These are phyloP conservation scores for Alviniconcha strummeri DNA, from an alignment of 2,888 invertebrate species.

Conservation along the genomic window DNA sequence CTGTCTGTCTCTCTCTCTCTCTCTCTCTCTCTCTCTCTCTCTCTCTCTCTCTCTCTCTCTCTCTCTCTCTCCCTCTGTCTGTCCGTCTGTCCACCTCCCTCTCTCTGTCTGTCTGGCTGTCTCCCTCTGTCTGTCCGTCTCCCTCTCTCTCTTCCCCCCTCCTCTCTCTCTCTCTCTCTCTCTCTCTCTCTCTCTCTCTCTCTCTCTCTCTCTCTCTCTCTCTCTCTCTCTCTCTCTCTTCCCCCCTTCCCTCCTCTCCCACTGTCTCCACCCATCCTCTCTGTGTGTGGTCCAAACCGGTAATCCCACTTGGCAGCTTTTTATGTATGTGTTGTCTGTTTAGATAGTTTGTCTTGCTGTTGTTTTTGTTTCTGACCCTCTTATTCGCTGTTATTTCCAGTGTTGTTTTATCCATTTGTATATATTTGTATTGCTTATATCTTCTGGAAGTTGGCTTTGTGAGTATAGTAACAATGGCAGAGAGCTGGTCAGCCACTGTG, in stretches of 20 bases:
- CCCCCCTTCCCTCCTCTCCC: conserved; percentile 10
- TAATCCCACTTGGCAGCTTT: too few relatives aligned
- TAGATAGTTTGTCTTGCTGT: too few relatives aligned
- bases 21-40: neutral
- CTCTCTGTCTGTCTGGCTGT: neutral
- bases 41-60: neutral
- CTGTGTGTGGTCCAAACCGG: too few relatives aligned
- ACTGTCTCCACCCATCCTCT: neutral
- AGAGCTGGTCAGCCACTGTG: too few relatives aligned
- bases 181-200: neutral
- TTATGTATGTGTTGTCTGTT: too few relatives aligned
- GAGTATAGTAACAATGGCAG: too few relatives aligned
- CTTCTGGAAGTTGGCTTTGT: too few relatives aligned
- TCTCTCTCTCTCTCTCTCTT: neutral
- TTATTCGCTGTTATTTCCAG: too few relatives aligned
- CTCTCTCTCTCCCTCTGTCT: neutral
- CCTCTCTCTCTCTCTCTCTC: conserved; percentile 10
- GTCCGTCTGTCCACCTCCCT: neutral
- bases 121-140: neutral
- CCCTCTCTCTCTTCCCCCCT: neutral
- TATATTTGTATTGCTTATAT: too few relatives aligned
- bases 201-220: neutral
- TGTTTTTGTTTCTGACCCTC: too few relatives aligned
- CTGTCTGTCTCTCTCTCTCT: neutral
- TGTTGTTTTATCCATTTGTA: too few relatives aligned